These are phyloP conservation scores for Hypercompe scribonia DNA, from an alignment of 2,888 invertebrate species.

Conservation along the genomic window DNA sequence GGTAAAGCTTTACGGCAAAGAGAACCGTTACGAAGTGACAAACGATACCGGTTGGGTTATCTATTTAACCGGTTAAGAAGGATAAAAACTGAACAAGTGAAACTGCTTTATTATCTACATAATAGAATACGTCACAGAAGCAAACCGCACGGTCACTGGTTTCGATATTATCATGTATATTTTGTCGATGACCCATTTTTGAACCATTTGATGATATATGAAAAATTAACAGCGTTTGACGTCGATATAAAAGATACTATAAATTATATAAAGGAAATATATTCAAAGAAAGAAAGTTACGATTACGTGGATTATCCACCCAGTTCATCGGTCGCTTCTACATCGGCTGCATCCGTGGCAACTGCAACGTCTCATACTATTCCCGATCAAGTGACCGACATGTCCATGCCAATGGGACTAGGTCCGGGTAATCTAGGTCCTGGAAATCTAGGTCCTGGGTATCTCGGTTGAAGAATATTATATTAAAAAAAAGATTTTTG, in stretches of 20 bases:
- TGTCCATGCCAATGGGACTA: too few species aligned
- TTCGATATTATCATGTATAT: not conserved
- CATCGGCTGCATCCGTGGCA: not conserved
- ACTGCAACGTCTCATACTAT: not conserved
- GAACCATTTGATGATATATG: constrained; percentile 42
- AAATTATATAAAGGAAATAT: constrained; percentile 36
- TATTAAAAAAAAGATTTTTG: not conserved
- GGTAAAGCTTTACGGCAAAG: constrained; percentile 51
- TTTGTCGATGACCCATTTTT: not conserved
- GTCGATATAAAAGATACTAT: constrained; percentile 59
- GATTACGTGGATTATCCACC: not conserved
- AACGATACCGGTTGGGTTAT: constrained; percentile 62
- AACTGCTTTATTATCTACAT: constrained; percentile 33
- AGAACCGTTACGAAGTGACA: constrained; percentile 41
- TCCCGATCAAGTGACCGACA: not conserved
- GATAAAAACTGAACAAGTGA: constrained; percentile 54
- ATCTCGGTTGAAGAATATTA: not conserved
- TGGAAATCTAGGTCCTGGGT: not conserved
- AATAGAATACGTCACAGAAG: not conserved
- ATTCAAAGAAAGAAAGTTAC: not conserved
- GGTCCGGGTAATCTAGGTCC: too few species aligned
- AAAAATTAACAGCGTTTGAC: constrained; percentile 55
- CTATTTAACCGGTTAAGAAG: constrained; percentile 62
- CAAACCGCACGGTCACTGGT: not conserved
- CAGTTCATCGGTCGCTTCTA: rapidly evolving